These are phyloP conservation scores for Venustoraphidia nigricollis DNA, from an alignment of 2,888 invertebrate species.

Conservation along the genomic window DNA sequence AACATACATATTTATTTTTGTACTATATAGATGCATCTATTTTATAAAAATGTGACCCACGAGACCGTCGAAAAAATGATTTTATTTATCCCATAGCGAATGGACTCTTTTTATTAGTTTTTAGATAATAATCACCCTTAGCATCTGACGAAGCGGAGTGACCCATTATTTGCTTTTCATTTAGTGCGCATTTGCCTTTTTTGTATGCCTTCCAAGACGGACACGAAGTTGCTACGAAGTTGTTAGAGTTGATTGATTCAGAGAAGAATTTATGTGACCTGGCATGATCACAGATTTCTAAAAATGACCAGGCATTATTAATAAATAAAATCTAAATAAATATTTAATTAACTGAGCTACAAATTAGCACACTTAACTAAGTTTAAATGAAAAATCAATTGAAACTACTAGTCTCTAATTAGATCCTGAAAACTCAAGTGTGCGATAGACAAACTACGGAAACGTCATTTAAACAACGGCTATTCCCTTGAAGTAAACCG, in stretches of 20 bases:
- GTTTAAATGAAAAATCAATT: not conserved
- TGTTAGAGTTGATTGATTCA: constrained; percentile 28
- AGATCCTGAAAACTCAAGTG: no score
- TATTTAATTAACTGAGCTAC: not conserved
- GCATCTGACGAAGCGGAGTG: not conserved
- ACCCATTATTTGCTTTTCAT: not conserved
- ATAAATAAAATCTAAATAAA: not conserved
- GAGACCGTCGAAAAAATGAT: not conserved
- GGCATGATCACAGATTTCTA: constrained; percentile 32
- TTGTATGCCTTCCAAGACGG: constrained; percentile 21
- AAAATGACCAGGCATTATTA: constrained; percentile 8
- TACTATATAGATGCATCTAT: no score
- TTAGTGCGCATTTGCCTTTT: constrained; percentile 18
- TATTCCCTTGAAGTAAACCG: no score
- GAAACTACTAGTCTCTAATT: no score
- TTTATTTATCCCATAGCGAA: not conserved
- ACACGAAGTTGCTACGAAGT: constrained; percentile 24
- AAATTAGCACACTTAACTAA: no score
- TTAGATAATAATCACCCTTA: not conserved
- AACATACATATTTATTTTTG: no score
- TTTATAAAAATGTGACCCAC: not conserved
- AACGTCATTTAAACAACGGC: no score
- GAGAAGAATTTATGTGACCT: constrained; percentile 29
- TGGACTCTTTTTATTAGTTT: not conserved
- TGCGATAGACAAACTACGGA: no score